Percentiles rank a stretch among this genome's conserved stretches.
Evolutionary conservation across 2,113 vertebrate genomes (phyloP).

Genomic region (Entomyzon cyanotis): DNA sequence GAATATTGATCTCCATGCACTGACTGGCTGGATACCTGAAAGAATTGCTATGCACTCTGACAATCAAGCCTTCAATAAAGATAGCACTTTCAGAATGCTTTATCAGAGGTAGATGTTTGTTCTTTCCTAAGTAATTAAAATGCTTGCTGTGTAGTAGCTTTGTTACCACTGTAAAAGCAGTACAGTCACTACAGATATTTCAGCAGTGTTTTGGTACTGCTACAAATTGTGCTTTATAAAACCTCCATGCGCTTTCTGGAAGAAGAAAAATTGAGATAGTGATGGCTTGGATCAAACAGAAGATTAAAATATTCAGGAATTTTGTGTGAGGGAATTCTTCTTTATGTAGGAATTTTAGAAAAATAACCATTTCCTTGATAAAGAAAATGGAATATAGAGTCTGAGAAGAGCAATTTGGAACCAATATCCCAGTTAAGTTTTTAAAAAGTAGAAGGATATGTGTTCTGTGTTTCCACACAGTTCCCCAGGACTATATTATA

Average conservation of each 20-base stretch:
- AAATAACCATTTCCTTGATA: not conserved
- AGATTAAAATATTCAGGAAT: not conserved
- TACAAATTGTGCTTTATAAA: not conserved
- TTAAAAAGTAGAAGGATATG: not conserved
- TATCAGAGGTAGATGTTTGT: conserved; percentile 85
- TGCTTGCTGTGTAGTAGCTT: not conserved
- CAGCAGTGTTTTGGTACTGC: not conserved
- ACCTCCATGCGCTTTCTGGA: not conserved
- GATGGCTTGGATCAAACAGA: not conserved
- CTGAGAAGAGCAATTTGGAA: not conserved
- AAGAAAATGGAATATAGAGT: not conserved
- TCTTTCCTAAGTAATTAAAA: not conserved
- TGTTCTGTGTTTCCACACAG: not conserved
- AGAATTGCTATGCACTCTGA: conserved; percentile 99
- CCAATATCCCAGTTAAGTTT: not conserved
- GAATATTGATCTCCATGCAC: conserved; percentile 97
- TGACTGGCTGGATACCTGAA: conserved; percentile 98
- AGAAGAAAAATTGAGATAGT: not conserved
- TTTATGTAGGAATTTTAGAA: not conserved
- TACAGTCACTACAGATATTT: not conserved
- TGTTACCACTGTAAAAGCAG: not conserved
- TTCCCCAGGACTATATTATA: not conserved
- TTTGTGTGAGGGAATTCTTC: not conserved
- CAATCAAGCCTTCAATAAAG: conserved; percentile 94
- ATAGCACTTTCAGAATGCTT: conserved; percentile 95